phyloP scores from a whole-genome alignment of 2,888 invertebrate species.

The Sarcophaga subvicina region DNA sequence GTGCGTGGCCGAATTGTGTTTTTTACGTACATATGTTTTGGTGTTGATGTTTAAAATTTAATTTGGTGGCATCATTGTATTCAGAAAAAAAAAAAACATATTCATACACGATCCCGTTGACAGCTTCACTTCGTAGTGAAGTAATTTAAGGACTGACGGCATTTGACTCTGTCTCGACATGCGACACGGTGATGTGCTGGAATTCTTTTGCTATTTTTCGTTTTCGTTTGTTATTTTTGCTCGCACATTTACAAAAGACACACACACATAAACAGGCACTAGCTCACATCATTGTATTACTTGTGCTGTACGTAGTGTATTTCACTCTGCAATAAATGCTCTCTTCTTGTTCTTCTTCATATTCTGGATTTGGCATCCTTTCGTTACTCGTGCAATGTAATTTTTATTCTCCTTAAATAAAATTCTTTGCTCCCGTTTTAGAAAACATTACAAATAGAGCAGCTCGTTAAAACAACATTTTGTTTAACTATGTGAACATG shows the following conservation, averaged over 20 bases:
- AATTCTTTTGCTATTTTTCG: slow-evolving; percentile 62
- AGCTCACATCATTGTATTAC: slow-evolving; percentile 14
- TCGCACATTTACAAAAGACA: slow-evolving; percentile 7
- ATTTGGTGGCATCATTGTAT: slow-evolving; percentile 45
- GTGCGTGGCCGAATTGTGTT: neutral
- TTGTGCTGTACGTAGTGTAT: slow-evolving; percentile 17
- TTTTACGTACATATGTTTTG: slow-evolving; percentile 28
- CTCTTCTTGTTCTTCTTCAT: slow-evolving; percentile 25
- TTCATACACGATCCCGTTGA: slow-evolving; percentile 68
- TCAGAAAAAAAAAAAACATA: slow-evolving; percentile 43
- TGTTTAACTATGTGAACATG: neutral
- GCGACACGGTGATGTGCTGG: slow-evolving; percentile 64
- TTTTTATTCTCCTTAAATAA: slow-evolving; percentile 42
- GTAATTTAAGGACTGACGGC: slow-evolving; percentile 68
- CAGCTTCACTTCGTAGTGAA: slow-evolving; percentile 68
- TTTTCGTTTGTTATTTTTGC: neutral
- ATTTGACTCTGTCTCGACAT: slow-evolving; percentile 67
- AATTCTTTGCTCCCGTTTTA: neutral
- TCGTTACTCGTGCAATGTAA: slow-evolving; percentile 61
- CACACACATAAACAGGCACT: neutral
- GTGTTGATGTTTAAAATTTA: slow-evolving; percentile 31
- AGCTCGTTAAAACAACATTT: slow-evolving; percentile 55
- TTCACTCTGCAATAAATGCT: slow-evolving; percentile 33
- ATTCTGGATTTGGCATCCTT: slow-evolving; percentile 29
- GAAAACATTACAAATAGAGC: slow-evolving; percentile 11